These are phyloP conservation scores for Amblyornis subalaris DNA, from an alignment of 2,113 vertebrate species.

Conservation along the genomic window DNA sequence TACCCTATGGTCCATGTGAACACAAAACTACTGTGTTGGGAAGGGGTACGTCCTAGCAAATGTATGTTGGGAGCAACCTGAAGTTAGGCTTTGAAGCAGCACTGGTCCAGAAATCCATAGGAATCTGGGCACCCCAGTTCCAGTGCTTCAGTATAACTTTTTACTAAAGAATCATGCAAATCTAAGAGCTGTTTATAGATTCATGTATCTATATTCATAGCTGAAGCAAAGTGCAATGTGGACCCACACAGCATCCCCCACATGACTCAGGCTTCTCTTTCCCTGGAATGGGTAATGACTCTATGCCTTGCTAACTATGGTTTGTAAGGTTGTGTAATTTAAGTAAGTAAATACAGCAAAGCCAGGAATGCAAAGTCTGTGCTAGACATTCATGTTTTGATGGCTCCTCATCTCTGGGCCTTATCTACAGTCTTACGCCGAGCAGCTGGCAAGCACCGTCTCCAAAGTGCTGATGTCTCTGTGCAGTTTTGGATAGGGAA, in stretches of 20 bases:
- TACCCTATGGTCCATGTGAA: not conserved
- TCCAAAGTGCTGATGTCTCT: constrained; percentile 50
- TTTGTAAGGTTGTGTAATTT: not conserved
- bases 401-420: constrained; percentile 29
- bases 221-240: not conserved
- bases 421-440: constrained; percentile 57
- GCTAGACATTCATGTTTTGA: not conserved
- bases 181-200: not conserved
- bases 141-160: not conserved
- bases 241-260: not conserved
- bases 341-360: constrained; percentile 39
- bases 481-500: not conserved
- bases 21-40: not conserved
- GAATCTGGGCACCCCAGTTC: not conserved
- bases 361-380: constrained; percentile 20
- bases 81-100: not conserved
- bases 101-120: not conserved
- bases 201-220: not conserved
- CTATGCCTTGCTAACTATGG: not conserved
- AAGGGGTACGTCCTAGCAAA: not conserved
- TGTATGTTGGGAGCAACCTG: rapidly evolving
- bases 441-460: not conserved
- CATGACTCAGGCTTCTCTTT: not conserved
- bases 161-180: not conserved
- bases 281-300: not conserved